These are phyloP conservation scores for Xerus rutilus DNA, from an alignment of 2,797 vertebrate species.

Conservation along the genomic window DNA sequence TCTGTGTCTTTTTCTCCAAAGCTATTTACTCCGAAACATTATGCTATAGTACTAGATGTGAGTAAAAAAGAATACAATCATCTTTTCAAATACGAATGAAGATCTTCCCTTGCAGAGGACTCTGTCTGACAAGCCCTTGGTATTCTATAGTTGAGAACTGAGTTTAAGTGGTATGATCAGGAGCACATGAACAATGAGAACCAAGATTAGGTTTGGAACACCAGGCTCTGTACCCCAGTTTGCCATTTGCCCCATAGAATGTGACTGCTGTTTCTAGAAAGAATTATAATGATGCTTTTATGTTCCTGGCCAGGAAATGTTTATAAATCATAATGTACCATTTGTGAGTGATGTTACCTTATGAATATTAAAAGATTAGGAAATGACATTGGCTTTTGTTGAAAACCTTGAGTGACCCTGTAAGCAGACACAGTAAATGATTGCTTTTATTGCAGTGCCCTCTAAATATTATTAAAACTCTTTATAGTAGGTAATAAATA, in stretches of 20 bases:
- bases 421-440: slow-evolving; percentile 67
- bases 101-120: not conserved
- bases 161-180: slow-evolving; percentile 4
- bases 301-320: slow-evolving; percentile 71
- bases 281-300: slow-evolving; percentile 71
- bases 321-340: slow-evolving; percentile 79
- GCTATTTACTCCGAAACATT: not conserved
- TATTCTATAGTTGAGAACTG: slow-evolving; percentile 26
- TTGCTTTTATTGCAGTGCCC: slow-evolving; percentile 71
- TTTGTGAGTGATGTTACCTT: slow-evolving; percentile 76
- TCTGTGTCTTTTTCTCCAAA: not conserved
- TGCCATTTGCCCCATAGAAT: slow-evolving; percentile 11
- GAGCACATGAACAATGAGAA: not conserved
- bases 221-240: not conserved
- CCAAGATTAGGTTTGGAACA: slow-evolving; percentile 3
- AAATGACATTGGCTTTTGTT: slow-evolving; percentile 74
- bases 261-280: slow-evolving; percentile 54
- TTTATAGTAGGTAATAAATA: slow-evolving; percentile 74
- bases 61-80: not conserved
- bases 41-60: not conserved
- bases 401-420: slow-evolving; percentile 70
- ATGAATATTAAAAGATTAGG: slow-evolving; percentile 75
- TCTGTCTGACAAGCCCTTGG: not conserved
- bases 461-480: slow-evolving; percentile 80
- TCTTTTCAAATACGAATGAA: not conserved